Conservation (phyloP, 2,888 invertebrate genomes). For the Cheilosia urbana region DNA sequence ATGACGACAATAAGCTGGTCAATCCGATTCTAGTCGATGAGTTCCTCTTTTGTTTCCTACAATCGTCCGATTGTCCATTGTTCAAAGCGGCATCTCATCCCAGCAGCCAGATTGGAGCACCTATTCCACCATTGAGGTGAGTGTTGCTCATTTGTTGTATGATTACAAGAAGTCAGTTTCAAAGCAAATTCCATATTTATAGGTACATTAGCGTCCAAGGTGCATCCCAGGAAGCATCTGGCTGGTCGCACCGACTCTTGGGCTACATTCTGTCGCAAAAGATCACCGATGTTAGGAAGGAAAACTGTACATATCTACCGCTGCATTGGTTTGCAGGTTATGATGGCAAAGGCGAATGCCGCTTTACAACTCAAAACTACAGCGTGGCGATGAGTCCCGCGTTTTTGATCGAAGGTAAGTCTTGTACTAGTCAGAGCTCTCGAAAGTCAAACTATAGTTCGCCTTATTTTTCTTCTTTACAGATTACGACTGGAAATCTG, state of each 20-base stretch:
- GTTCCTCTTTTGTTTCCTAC: constrained; percentile 90
- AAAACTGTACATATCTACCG: constrained; percentile 84
- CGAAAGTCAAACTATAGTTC: too few species aligned
- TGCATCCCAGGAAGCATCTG: constrained; percentile 81
- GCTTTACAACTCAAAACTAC: constrained; percentile 89
- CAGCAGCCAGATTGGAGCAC: constrained; percentile 83
- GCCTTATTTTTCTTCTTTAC: constrained; percentile 73
- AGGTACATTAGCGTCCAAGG: constrained; percentile 83
- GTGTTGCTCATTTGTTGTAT: constrained; percentile 44
- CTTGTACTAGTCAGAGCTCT: too few species aligned
- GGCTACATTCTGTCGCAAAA: constrained; percentile 81
- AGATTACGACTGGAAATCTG: constrained; percentile 92
- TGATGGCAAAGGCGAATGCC: constrained; percentile 88
- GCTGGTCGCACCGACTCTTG: constrained; percentile 82
- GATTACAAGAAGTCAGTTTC: background rate
- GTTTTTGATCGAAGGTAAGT: constrained; percentile 88
- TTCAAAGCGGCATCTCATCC: constrained; percentile 86
- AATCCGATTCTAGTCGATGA: constrained; percentile 86
- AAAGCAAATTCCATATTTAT: background rate
- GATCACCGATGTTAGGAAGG: constrained; percentile 79
- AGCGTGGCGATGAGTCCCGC: constrained; percentile 93
- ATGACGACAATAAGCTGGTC: constrained; percentile 80
- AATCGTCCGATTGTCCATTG: constrained; percentile 88
- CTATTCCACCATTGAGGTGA: constrained; percentile 82
- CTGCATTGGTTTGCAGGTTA: constrained; percentile 88